Evolutionary conservation across 2,797 vertebrate species (phyloP).

Genomic region (Xenopus petersii): DNA sequence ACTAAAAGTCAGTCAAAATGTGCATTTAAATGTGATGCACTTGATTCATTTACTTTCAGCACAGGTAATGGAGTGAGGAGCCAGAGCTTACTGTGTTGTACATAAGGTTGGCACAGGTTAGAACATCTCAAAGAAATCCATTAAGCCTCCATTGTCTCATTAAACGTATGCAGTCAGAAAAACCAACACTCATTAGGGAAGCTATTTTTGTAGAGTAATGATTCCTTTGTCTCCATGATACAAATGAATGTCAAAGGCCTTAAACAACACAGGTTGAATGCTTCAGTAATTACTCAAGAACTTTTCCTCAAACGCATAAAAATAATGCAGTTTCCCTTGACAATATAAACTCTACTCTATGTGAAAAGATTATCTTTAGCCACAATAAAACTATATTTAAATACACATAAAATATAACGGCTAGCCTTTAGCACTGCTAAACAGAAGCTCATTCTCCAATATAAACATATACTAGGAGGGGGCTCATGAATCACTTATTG

Average conservation of each 20-base stretch:
- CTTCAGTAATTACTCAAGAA: conserved; percentile 40
- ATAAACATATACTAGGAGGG: no score
- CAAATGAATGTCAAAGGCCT: conserved; percentile 45
- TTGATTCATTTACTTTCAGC: conserved; percentile 14
- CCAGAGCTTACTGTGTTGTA: conserved; percentile 22
- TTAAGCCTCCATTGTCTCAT: conserved; percentile 46
- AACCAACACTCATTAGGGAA: conserved; percentile 45
- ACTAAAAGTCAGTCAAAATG: no score
- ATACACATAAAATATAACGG: no score
- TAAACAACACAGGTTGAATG: conserved; percentile 37
- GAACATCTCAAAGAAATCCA: conserved; percentile 38
- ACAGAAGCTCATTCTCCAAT: no score
- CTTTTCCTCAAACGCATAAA: conserved; percentile 6
- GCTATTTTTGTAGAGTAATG: conserved; percentile 46
- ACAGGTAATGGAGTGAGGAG: conserved; percentile 26
- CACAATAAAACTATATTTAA: no score
- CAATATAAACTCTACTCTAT: no score
- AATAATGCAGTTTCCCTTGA: background rate
- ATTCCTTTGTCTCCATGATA: conserved; percentile 37
- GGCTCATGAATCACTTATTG: no score
- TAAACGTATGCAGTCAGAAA: conserved; percentile 43
- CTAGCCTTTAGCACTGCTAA: no score
- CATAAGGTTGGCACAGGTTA: conserved; percentile 39
- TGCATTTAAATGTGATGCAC: background rate
- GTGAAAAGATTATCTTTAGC: no score